Percentiles rank a stretch among this genome's conserved stretches.
phyloP scores from a whole-genome alignment of 1,140 invertebrate genomes.

The Drosophila insularis region DNA sequence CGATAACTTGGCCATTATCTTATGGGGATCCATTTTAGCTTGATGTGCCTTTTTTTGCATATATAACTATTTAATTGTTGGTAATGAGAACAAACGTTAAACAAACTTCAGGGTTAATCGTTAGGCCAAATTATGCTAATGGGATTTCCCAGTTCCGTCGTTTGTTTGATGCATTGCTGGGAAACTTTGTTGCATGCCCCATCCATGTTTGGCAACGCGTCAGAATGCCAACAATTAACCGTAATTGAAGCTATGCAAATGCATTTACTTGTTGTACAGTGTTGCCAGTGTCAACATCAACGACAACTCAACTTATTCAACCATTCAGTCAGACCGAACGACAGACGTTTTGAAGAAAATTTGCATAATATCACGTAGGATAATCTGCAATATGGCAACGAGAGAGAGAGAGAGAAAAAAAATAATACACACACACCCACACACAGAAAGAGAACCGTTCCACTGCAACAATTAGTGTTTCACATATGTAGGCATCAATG shows the following conservation, averaged over 20 bases:
- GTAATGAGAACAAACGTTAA: too few species aligned
- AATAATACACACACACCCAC: neutral
- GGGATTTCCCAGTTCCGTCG: neutral
- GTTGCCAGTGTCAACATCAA: conserved; percentile 3
- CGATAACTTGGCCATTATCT: too few species aligned
- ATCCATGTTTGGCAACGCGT: neutral
- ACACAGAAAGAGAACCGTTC: conserved; percentile 9
- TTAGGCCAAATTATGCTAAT: neutral
- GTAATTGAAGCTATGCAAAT: conserved; percentile 58
- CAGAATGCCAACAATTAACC: conserved; percentile 46
- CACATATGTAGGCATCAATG: conserved; percentile 26
- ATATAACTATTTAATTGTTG: too few species aligned
- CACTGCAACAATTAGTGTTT: conserved; percentile 52
- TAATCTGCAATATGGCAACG: conserved; percentile 8
- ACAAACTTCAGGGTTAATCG: too few species aligned
- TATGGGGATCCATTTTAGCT: too few species aligned
- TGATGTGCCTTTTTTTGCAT: too few species aligned
- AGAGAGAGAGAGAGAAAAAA: neutral
- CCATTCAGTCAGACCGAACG: conserved; percentile 5
- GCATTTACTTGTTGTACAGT: neutral
- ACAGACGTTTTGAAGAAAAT: conserved; percentile 30
- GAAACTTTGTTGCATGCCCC: neutral
- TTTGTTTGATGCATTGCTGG: neutral
- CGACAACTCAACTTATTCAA: neutral
- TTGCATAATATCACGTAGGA: conserved; percentile 59